These are phyloP conservation scores for Astatoreochromis straeleni DNA, from an alignment of 2,113 vertebrate species.

Conservation along the genomic window DNA sequence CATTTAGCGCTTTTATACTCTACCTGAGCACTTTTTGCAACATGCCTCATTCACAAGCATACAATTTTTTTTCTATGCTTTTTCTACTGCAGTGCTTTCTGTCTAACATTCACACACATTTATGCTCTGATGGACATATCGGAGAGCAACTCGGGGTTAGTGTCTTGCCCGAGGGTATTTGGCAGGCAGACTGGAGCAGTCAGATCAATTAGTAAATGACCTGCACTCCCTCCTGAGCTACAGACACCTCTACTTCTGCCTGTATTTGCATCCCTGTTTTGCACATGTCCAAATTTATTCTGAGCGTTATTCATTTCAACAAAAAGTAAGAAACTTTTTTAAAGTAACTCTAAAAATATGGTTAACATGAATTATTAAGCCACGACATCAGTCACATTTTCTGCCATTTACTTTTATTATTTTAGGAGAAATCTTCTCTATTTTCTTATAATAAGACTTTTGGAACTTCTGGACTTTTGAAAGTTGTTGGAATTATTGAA, in stretches of 20 bases:
- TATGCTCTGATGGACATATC: not conserved
- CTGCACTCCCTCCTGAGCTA: not conserved
- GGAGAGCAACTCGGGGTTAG: not conserved
- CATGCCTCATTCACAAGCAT: not conserved
- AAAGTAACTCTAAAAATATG: not conserved
- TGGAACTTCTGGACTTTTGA: not conserved
- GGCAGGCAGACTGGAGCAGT: not conserved
- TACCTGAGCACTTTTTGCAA: not conserved
- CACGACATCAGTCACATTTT: not conserved
- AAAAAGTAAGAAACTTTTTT: not conserved
- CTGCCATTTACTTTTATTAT: not conserved
- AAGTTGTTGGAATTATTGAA: not conserved
- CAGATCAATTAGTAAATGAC: not conserved
- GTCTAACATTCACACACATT: not conserved
- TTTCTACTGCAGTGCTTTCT: not conserved
- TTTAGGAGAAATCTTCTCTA: not conserved
- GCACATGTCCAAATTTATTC: not conserved
- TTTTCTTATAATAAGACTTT: not conserved
- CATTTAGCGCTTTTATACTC: not conserved
- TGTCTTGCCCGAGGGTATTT: not conserved
- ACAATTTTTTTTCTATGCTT: rapidly evolving
- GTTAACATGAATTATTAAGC: not conserved
- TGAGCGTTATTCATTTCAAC: rapidly evolving
- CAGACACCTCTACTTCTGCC: not conserved
- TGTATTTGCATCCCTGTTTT: not conserved